Evolutionary conservation across 2,113 vertebrate genomes (phyloP).

Genomic region (Nansenia antarctica): DNA sequence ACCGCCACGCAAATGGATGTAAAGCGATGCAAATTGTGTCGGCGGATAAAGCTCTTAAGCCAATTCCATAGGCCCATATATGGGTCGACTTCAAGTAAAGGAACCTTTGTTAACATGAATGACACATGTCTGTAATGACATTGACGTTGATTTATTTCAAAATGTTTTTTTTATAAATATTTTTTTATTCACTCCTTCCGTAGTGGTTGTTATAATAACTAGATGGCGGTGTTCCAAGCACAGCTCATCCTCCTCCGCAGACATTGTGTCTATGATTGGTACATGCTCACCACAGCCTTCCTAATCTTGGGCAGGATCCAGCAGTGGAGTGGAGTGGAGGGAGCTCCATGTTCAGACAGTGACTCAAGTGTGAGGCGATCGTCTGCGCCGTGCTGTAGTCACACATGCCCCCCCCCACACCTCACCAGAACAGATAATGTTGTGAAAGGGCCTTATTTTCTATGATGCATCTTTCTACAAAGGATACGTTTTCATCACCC

Average conservation of each 20-base stretch:
- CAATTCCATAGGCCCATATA: no score
- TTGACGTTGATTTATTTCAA: no score
- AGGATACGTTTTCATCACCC: not conserved
- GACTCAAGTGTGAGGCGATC: slow-evolving; percentile 17
- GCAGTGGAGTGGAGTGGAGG: slow-evolving; percentile 1
- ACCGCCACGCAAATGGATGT: not conserved
- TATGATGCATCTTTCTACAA: not conserved
- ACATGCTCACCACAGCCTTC: not conserved
- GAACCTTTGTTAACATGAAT: no score
- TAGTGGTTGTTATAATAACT: no score
- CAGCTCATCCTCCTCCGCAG: not conserved
- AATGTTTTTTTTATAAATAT: no score
- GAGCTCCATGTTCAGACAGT: slow-evolving; percentile 23
- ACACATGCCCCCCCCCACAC: not conserved
- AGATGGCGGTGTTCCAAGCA: no score
- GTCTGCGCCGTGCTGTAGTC: not conserved
- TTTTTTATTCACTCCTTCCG: no score
- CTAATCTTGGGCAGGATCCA: slow-evolving; percentile 8
- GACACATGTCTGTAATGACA: no score
- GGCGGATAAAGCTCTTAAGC: not conserved
- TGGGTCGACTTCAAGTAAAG: no score
- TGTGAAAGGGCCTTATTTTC: slow-evolving; percentile 8
- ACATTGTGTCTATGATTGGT: not conserved
- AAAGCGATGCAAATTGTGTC: not conserved
- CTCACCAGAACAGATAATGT: not conserved